phyloP scores from a whole-genome alignment of 2,113 vertebrate genomes.

The Myrmecophaga tridactyla region DNA sequence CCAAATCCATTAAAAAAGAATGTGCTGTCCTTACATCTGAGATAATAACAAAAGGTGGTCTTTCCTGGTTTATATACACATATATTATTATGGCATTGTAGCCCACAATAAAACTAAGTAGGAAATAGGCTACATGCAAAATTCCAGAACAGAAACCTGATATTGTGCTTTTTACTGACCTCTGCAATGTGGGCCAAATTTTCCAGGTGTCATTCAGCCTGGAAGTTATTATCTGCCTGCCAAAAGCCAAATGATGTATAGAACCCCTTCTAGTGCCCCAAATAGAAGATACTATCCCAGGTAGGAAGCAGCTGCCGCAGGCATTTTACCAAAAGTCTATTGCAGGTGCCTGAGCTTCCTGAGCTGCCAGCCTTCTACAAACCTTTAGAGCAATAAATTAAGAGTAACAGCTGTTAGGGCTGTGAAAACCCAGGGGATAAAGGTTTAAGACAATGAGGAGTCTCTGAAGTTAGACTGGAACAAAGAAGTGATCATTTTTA shows the following conservation, averaged over 20 bases:
- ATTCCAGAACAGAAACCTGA: not conserved
- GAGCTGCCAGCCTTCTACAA: not conserved
- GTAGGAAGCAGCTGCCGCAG: not conserved
- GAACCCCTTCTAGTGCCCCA: not conserved
- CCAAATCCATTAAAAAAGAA: not conserved
- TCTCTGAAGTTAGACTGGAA: not conserved
- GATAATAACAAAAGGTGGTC: not conserved
- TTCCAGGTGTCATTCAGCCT: constrained; percentile 5
- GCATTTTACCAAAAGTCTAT: not conserved
- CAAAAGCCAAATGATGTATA: constrained; percentile 3
- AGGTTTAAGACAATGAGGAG: not conserved
- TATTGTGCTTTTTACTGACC: constrained; percentile 16
- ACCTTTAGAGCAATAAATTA: not conserved
- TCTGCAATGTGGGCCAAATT: not conserved
- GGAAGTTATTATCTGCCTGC: constrained; percentile 9
- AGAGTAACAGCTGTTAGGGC: not conserved
- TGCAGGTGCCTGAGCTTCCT: not conserved
- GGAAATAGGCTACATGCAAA: constrained; percentile 1
- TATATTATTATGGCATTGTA: not conserved
- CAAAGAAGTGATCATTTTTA: not conserved
- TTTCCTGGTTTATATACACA: not conserved
- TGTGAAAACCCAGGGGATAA: not conserved
- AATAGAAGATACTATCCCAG: not conserved
- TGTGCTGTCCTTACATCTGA: not conserved
- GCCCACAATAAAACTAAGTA: not conserved